phyloP scores from a whole-genome alignment of 2,888 invertebrate species.

The Epsilonema sp. region DNA sequence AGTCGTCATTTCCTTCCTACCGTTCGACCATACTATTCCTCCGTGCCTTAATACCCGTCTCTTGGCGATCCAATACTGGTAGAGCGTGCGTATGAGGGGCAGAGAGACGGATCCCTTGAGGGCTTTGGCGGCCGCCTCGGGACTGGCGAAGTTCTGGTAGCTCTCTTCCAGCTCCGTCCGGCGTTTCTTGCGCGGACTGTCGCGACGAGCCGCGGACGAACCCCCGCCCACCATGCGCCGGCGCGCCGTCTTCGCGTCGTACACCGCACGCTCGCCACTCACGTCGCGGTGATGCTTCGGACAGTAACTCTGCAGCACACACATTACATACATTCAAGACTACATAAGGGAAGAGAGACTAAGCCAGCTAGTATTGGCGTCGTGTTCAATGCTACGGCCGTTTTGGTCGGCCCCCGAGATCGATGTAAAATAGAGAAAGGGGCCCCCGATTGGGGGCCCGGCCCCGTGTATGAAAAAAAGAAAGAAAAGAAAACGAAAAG shows the following conservation, averaged over 20 bases:
- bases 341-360: background rate
- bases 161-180: constrained; percentile 48
- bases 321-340: background rate
- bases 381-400: too few species aligned
- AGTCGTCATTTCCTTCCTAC: too few species aligned
- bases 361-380: too few species aligned
- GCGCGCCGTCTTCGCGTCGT: background rate
- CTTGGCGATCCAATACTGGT: constrained; percentile 90
- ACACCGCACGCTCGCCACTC: background rate
- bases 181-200: background rate
- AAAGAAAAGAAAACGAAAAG: too few species aligned
- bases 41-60: too few species aligned
- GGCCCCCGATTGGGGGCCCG: too few species aligned
- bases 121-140: constrained; percentile 40
- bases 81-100: constrained; percentile 26
- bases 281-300: constrained; percentile 48
- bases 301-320: constrained; percentile 57
- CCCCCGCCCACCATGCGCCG: background rate
- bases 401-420: too few species aligned
- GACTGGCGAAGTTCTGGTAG: constrained; percentile 70
- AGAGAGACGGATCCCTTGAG: constrained; percentile 47
- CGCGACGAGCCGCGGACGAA: background rate
- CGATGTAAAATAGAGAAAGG: too few species aligned
- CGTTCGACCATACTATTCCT: too few species aligned
- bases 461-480: too few species aligned